Base-by-base conservation (phyloP, 2,888 invertebrate genomes). In the Phasia obesa region DNA sequence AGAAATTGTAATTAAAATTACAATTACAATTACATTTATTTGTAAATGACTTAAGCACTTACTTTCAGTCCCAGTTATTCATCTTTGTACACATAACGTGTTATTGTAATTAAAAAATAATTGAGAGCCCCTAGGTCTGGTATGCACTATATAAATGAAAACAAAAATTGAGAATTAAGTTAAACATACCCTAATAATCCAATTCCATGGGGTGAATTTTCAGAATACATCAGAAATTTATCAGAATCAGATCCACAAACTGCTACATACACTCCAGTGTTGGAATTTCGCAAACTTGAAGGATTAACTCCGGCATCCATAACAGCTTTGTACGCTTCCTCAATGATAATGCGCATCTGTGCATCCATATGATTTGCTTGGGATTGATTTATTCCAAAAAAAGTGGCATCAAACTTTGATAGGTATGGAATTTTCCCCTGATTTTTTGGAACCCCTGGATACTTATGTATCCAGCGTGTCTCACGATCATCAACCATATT, bases 401-500 rank as follows among this genome's bases (percentile, higher is more conserved):
- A 95, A 0, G 94, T 93, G 0, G 95, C 95, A 88, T 96, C 96
- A 88, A 96, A 96, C 87, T 95, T 95, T 84, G 93, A 93, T 13
- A 95, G 92, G 85, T 94, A 92, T 86, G 93, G 93, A 74, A 96
- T 92, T 89, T 96, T 96, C 27, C 96, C 97, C 0, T 94, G 93
- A 15, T 95, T 92, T 86, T 93, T 94, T 0, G 96, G 96, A 84
- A 96, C 94, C 87, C 95, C 95, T 0, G 94, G 94, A 87, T 95
- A 94, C n/a, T 93, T 92, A 31, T 93, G 92, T 80, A 93, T 93
- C 97, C 97, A 97, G 85, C 97, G 93, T 53, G 95, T 93, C 83
- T 94, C 94, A 88, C 96, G 96, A 23, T 94, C 95, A 69, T 96
- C 96, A 79, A 97, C 94, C 93, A 98, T 94, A 88, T 98, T 97